Evolutionary conservation across 2,113 vertebrate species (phyloP).

Genomic region (Thamnaconus septentrionalis): DNA sequence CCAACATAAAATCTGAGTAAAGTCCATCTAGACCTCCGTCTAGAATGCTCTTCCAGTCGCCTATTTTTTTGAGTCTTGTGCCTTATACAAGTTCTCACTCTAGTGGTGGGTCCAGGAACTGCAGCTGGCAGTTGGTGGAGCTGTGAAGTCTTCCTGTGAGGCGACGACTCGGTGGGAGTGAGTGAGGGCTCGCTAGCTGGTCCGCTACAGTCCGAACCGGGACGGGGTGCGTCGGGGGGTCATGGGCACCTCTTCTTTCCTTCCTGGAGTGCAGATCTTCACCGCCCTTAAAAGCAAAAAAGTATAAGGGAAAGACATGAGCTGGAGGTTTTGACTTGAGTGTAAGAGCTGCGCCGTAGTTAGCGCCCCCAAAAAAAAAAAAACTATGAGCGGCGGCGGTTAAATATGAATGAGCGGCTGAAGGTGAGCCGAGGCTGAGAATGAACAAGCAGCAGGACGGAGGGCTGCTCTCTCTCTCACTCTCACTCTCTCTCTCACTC

Average conservation of each 20-base stretch:
- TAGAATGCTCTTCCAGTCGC: too few species aligned
- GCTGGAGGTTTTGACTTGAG: too few species aligned
- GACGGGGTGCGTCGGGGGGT: conserved; percentile 91
- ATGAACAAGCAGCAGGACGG: conserved; percentile 19
- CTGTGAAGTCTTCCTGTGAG: conserved; percentile 22
- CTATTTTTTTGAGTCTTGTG: conserved; percentile 13
- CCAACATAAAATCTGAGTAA: too few species aligned
- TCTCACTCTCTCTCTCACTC: too few species aligned
- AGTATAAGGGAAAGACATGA: too few species aligned
- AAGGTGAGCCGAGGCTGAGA: conserved; percentile 26
- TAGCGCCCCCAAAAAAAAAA: too few species aligned
- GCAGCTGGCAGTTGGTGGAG: conserved; percentile 35
- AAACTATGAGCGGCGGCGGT: neutral
- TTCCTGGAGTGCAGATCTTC: conserved; percentile 94
- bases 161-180: conserved; percentile 1
- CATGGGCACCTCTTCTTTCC: conserved; percentile 89
- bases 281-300: conserved; percentile 76
- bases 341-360: too few species aligned
- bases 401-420: neutral
- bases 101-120: conserved; percentile 70
- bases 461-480: conserved; percentile 1
- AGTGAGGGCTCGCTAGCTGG: neutral
- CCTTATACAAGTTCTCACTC: conserved; percentile 82
- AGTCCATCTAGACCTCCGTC: too few species aligned
- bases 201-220: conserved; percentile 86